phyloP scores from a whole-genome alignment of 2,113 vertebrate genomes.

The Potamarius usumacintae region DNA sequence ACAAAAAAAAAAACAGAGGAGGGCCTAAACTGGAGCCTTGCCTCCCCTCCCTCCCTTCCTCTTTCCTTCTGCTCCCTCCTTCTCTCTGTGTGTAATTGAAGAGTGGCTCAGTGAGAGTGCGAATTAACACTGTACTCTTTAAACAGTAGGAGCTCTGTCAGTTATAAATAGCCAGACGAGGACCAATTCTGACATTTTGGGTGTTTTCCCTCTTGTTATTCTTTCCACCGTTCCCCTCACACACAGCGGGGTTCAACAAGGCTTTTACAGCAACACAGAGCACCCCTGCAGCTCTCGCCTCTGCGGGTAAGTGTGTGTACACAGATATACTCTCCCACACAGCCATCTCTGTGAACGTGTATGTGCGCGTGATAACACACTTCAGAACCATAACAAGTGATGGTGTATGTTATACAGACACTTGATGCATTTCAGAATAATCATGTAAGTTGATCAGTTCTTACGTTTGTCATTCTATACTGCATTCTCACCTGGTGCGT shows the following conservation, averaged over 20 bases:
- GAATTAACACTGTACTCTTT: conserved; percentile 45
- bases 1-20: conserved; percentile 39
- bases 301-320: neutral
- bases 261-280: conserved; percentile 15
- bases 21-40: conserved; percentile 37
- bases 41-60: conserved; percentile 32
- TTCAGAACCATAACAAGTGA: neutral
- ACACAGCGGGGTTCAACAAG: conserved; percentile 3
- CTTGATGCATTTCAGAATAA: neutral
- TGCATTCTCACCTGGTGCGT: neutral
- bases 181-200: conserved; percentile 23
- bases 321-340: neutral
- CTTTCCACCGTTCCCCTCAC: conserved; percentile 6
- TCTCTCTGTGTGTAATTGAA: conserved; percentile 40
- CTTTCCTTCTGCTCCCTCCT: conserved; percentile 9
- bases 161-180: conserved; percentile 13
- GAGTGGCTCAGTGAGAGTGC: conserved; percentile 27
- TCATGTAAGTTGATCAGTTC: neutral
- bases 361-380: neutral
- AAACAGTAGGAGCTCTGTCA: conserved; percentile 36
- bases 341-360: neutral
- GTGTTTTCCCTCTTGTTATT: conserved; percentile 19
- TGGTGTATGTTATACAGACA: neutral
- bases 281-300: conserved; percentile 5
- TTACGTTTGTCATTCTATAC: neutral